Percentiles rank a stretch among this genome's conserved stretches.
phyloP scores from a whole-genome alignment of 2,113 vertebrate genomes.

The Gallinago media region DNA sequence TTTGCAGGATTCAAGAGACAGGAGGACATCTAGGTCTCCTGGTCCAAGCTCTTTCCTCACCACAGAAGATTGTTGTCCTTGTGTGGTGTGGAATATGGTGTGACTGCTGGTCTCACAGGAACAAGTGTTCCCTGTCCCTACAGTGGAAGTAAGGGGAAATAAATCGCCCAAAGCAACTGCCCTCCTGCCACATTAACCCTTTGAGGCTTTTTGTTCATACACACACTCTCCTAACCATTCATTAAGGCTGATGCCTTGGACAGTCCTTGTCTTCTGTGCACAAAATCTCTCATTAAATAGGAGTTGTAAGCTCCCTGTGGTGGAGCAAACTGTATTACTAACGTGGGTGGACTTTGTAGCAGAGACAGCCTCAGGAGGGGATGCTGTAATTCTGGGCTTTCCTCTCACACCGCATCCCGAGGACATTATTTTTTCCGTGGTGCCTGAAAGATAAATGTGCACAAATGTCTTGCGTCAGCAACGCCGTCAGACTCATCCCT shows the following conservation, averaged over 20 bases:
- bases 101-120: not conserved
- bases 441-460: not conserved
- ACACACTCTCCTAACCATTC: not conserved
- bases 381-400: slow-evolving; percentile 53
- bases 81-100: not conserved
- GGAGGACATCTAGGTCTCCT: not conserved
- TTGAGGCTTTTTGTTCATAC: not conserved
- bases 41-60: not conserved
- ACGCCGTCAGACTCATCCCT: not conserved
- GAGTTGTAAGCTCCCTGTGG: not conserved
- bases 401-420: not conserved
- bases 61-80: fast-evolving
- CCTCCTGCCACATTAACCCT: not conserved
- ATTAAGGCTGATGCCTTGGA: not conserved
- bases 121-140: not conserved
- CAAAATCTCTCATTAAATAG: not conserved
- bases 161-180: not conserved
- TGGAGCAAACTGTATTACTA: not conserved
- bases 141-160: not conserved
- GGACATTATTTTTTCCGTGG: slow-evolving; percentile 32
- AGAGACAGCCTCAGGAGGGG: not conserved
- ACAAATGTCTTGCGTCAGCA: not conserved
- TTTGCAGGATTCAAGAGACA: not conserved
- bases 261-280: not conserved
- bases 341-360: fast-evolving